Base-by-base conservation (phyloP, 2,888 invertebrate species). In the Atethmia centrago region DNA sequence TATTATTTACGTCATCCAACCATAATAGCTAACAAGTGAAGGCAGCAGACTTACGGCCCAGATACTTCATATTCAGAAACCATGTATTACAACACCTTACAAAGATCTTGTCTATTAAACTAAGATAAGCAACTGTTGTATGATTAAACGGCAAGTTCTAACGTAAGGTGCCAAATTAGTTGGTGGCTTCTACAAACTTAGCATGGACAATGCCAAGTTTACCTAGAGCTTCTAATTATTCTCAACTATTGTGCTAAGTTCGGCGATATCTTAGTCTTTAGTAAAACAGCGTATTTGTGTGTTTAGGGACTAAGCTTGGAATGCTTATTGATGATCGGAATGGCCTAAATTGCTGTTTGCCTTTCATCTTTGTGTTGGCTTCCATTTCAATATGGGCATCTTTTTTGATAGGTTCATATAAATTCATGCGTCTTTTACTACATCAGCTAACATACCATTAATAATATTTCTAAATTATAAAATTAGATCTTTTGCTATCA, bases 131-230 rank as follows among this genome's bases (percentile, higher is more conserved):
- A 68, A 78, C 71, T 79, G 64, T 72, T 74, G 59, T 74, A 21
- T 69, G 67, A 85, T 63, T 64, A 73, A 80, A 74, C 66, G 49
- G 36, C 62, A 55, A 79, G 75, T 80, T 63, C 49, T 31, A 53
- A 70, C 72, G 49, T 81, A 64, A 79, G 80, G 78, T 87, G 87
- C 81, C 81, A 86, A 86, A 85, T 86, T 86, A 87, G 83, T 85
- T 87, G 53, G 69, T 47, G 28, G 73, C 63, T 79, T 40, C 31
- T 65, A 66, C 63, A 72, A 82, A 86, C 80, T 80, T 71, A 62
- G 45, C 53, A 61, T 76, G 85, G 80, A 83, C 85, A 85, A 85
- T 80, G 78, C 74, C 55, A 83, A 83, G 77, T 83, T 86, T 76
- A 85, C 86, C 71, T 78, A 81, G 61, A 75, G 47, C 78, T 76